Evolutionary conservation across 2,888 invertebrate species (phyloP), one percentile per base, ranked within the genome.

Genomic region (Thereva unica): DNA sequence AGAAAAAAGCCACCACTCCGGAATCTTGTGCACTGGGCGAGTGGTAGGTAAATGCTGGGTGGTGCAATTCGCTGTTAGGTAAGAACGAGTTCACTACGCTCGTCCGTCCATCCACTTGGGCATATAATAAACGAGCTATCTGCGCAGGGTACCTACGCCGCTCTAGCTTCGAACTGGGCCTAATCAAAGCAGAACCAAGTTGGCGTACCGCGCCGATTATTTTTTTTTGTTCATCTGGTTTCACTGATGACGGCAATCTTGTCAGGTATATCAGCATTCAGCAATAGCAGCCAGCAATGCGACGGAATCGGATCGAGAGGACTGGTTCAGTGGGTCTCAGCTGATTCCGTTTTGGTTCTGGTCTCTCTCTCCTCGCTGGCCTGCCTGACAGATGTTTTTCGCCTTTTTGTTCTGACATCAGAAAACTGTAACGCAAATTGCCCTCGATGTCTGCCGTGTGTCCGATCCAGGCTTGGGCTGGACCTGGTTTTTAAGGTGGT

Each of bases 291-390:
- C 23, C 23, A 23, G 23, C 23, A 23, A 23, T 23, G 23, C 23
- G 23, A 23, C 40, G 41, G 49, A 37, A 12, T 34, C 34, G 49
- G 47, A 45, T 64, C 49, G 42, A 10, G 64, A 34, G 44, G 69
- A 69, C 69, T 69, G 65, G 69, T 69, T 69, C 67, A 69, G 67
- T 69, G 65, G 67, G 69, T 61, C 69, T 67, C 67, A 65, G 68
- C 65, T 68, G 66, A 56, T 68, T 66, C 47, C 40, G 55, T 63
- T 68, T 68, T 66, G 49, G 61, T 12, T 40, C 64, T 68, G 57
- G 50, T 44, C 50, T 23, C 23, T 23, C 23, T 23, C 23, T 23
- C 23, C 23, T 23, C 23, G 23, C 23, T 2, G 23, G 23, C n/a
- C n/a, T n/a, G 23, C 23, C 23, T 23, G 12, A 63, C 53, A 44